Base-by-base conservation (phyloP, 2,888 invertebrate genomes). In the Torymus auratus region DNA sequence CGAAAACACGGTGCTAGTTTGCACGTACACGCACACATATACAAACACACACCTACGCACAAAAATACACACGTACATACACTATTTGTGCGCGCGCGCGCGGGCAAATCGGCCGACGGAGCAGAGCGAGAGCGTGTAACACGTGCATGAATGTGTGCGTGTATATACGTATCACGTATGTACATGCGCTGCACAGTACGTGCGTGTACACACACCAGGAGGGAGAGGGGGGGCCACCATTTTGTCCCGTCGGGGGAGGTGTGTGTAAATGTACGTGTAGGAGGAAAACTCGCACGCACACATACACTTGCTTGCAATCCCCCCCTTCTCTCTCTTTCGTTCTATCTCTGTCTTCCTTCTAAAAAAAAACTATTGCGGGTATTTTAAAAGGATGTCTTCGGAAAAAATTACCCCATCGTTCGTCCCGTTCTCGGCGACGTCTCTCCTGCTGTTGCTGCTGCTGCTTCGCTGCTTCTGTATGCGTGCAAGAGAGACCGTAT, bases 211-310 rank as follows among this genome's bases (percentile, higher is more conserved):
- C 41, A 62, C 17, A 65, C 53, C 41, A 69, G 84, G 84, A 89
- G 88, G 90, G 90, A 90, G 89, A 91, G 84, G 89, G 88, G 90
- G 90, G 90, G 89, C 91, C 91, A 89, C 91, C 91, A 91, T 91
- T 91, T 91, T 91, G 91, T 91, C 88, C 88, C 90, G 89, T 89
- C 90, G 91, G 91, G 91, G 82, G 82, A 90, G 91, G 91, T 89
- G 90, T 89, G 88, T 88, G 89, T 89, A 88, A 88, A 89, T 89
- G 90, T 89, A 88, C 88, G 89, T 89, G 88, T 89, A 89, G 89
- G 41, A 41, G 41, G 41, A 41, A 41, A 41, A 41, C 41, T 10
- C 41, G 41, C 88, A 89, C 89, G 88, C 89, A 17, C 88, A 89
- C 89, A 88, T 89, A 89, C 88, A 89, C 64, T 64, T 41, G 14